Conservation (phyloP, 1,140 invertebrate genomes). For the Drosophila ficusphila region DNA sequence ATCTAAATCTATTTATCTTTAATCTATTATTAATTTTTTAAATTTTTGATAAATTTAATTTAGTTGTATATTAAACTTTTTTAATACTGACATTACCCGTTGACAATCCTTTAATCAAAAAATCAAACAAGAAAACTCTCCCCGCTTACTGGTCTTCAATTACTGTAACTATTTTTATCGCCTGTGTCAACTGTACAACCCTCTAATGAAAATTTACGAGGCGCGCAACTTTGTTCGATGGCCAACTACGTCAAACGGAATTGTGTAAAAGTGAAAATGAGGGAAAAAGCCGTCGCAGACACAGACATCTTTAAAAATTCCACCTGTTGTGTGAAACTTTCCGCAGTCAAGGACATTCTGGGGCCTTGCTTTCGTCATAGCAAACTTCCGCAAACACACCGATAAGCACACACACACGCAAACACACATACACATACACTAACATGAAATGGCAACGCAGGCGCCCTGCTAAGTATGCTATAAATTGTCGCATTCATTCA, state of each 20-base stretch:
- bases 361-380: conserved; percentile 70
- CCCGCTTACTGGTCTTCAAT: conserved; percentile 12
- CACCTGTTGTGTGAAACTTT: conserved; percentile 68
- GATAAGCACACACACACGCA: conserved; percentile 10
- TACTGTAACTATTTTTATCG: conserved; percentile 35
- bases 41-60: too few relatives aligned
- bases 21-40: too few relatives aligned
- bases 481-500: conserved; percentile 67
- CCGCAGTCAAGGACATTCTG: conserved; percentile 65
- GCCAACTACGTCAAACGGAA: conserved; percentile 54
- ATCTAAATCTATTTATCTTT: too few relatives aligned
- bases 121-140: background rate
- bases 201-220: conserved; percentile 63
- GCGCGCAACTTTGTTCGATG: conserved; percentile 25
- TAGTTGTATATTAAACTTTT: background rate
- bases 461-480: conserved; percentile 76
- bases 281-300: background rate
- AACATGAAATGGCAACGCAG: conserved; percentile 42
- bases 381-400: conserved; percentile 37
- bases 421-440: conserved; percentile 13
- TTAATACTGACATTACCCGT: too few relatives aligned
- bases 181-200: conserved; percentile 34
- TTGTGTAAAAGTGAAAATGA: conserved; percentile 17
- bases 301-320: conserved; percentile 44
- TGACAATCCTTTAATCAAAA: too few relatives aligned